phyloP scores from a whole-genome alignment of 2,113 vertebrate species.

The Pavo muticus region DNA sequence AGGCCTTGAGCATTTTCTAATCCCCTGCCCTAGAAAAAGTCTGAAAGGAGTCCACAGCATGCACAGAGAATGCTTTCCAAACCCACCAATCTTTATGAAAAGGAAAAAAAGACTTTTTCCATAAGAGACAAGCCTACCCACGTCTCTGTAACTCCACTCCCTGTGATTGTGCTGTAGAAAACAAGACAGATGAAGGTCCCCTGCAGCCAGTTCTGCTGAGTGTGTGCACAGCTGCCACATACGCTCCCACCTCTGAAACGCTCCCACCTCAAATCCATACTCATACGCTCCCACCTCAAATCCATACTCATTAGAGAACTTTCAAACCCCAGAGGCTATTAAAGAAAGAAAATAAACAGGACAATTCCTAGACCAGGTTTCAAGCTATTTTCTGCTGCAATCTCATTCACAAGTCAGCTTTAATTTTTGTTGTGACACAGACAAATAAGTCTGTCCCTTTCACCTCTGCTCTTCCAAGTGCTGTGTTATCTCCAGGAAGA shows the following conservation, averaged over 20 bases:
- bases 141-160: neutral
- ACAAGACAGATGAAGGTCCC: neutral
- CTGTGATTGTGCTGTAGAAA: neutral
- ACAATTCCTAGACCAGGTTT: conserved; percentile 7
- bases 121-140: neutral
- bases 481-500: conserved; percentile 15
- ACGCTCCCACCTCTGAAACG: neutral
- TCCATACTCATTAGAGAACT: neutral
- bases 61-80: neutral
- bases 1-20: neutral
- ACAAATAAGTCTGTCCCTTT: neutral
- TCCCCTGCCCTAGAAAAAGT: neutral
- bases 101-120: neutral
- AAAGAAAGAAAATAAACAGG: neutral
- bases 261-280: neutral
- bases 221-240: neutral
- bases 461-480: neutral
- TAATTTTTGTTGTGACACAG: neutral
- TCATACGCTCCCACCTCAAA: neutral
- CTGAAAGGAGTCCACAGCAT: neutral
- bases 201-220: neutral
- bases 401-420: conserved; percentile 9
- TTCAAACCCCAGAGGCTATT: neutral
- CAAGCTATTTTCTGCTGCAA: conserved; percentile 27
- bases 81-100: neutral